Conservation (phyloP, 2,113 vertebrate species). For the Ailurus styani region DNA sequence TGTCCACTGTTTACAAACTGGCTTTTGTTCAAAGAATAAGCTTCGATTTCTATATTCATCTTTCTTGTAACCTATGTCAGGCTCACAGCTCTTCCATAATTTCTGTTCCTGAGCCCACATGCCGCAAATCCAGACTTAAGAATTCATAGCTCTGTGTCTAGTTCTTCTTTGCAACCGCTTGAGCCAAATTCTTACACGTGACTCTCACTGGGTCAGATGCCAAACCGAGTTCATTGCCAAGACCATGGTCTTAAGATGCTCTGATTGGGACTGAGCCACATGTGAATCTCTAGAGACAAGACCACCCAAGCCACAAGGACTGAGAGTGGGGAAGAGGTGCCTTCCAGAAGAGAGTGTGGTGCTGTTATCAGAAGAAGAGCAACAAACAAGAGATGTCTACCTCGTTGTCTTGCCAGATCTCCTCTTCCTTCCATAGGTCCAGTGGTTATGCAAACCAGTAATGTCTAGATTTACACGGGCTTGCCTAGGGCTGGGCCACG, state of each 20-base stretch:
- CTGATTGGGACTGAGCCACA: neutral
- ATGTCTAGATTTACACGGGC: neutral
- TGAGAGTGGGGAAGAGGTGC: neutral
- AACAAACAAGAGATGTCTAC: neutral
- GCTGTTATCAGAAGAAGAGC: neutral
- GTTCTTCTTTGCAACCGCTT: neutral
- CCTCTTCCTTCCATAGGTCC: neutral
- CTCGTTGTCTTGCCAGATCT: neutral
- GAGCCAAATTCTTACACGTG: neutral
- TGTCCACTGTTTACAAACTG: conserved; percentile 67
- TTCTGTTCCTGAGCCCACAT: neutral
- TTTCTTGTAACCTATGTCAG: neutral
- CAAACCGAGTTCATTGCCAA: neutral
- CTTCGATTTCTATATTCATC: neutral
- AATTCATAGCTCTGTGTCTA: neutral
- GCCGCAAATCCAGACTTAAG: neutral
- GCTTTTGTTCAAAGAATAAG: neutral
- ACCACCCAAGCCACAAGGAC: neutral
- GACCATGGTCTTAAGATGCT: neutral
- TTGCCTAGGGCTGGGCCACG: neutral
- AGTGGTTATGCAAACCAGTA: neutral
- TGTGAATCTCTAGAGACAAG: neutral
- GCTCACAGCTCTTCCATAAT: neutral
- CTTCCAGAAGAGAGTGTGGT: neutral
- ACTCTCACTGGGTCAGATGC: neutral